These are phyloP conservation scores for Plebejus melissa DNA, from an alignment of 2,888 invertebrate species.

Conservation along the genomic window DNA sequence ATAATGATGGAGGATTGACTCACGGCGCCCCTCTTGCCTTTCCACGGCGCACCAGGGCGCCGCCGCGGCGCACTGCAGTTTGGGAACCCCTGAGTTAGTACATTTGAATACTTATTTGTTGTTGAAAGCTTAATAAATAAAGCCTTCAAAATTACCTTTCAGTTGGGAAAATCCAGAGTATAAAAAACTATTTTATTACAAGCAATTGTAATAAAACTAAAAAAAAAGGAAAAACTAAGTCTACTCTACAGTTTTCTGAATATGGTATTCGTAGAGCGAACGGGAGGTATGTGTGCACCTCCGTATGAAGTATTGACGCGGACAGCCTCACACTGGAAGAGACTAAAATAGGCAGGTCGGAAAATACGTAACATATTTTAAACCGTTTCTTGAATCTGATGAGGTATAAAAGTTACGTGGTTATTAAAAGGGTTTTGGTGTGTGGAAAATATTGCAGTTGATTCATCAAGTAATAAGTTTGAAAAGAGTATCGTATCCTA, in stretches of 20 bases:
- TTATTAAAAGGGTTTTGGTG: background rate
- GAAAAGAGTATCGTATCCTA: no score
- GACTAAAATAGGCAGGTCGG: conserved; percentile 30
- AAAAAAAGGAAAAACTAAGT: conserved; percentile 18
- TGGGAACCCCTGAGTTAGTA: no score
- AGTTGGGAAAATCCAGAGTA: background rate
- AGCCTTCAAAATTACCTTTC: no score
- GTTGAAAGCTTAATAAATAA: no score
- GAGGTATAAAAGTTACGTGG: background rate
- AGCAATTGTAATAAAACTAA: background rate
- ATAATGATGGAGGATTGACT: no score
- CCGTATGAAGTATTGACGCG: conserved; percentile 55
- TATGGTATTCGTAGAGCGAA: conserved; percentile 67
- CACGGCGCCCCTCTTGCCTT: no score
- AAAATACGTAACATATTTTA: background rate
- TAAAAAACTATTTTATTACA: background rate
- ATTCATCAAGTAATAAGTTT: no score
- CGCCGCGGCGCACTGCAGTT: no score
- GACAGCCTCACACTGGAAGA: conserved; percentile 57
- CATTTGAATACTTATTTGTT: no score
- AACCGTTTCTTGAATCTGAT: background rate
- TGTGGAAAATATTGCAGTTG: no score
- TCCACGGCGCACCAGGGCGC: no score
- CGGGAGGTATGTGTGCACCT: conserved; percentile 66
- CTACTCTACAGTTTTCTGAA: conserved; percentile 51